A percentile compares a stretch with the other conserved stretches of the same genome.
These are phyloP conservation scores for Ectemnius lituratus DNA, from an alignment of 2,888 invertebrate species.

Conservation along the genomic window DNA sequence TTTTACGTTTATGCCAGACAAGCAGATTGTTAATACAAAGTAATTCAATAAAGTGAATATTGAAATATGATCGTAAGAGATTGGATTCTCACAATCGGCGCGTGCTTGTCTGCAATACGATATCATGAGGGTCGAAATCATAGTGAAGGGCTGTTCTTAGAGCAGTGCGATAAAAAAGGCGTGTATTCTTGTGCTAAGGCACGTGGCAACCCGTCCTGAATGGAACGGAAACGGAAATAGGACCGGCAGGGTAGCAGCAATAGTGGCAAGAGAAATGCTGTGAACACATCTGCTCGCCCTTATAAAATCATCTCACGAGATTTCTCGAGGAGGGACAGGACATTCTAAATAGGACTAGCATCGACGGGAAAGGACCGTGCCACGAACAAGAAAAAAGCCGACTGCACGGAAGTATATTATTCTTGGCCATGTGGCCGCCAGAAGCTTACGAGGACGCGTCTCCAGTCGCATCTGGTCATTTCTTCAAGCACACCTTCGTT, in stretches of 20 bases:
- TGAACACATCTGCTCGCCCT: constrained; percentile 42
- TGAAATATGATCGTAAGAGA: too few species aligned
- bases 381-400: constrained; percentile 22
- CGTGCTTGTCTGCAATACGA: neutral
- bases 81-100: too few species aligned
- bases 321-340: constrained; percentile 30
- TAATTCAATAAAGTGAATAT: too few species aligned
- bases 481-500: neutral
- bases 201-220: constrained; percentile 34
- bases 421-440: constrained; percentile 50
- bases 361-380: constrained; percentile 21
- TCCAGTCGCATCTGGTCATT: constrained; percentile 29
- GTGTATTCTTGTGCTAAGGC: constrained; percentile 12
- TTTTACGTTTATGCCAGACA: too few species aligned
- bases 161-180: neutral
- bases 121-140: neutral
- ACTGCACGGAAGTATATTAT: constrained; percentile 50
- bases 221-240: constrained; percentile 50
- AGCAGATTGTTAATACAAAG: too few species aligned
- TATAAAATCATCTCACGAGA: constrained; percentile 40
- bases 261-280: constrained; percentile 8
- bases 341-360: constrained; percentile 33
- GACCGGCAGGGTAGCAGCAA: constrained; percentile 31
- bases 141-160: neutral
- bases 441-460: constrained; percentile 30